Conservation (phyloP, 2,888 invertebrate species). For the Onthophagus sagittarius region DNA sequence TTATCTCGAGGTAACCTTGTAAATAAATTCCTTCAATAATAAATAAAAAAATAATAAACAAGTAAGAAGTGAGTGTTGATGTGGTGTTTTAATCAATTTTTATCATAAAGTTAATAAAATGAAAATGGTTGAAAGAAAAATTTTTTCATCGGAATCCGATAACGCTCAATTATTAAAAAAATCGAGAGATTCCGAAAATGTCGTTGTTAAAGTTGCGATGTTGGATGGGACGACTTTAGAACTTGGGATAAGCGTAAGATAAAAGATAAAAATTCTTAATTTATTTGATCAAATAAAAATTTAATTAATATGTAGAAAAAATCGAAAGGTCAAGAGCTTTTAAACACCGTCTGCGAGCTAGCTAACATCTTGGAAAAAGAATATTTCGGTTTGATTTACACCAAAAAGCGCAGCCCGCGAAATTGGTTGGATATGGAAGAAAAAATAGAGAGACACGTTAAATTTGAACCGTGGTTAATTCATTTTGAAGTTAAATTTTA, state of each 20-base stretch:
- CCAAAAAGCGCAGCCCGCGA: conserved; percentile 76
- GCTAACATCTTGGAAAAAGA: conserved; percentile 92
- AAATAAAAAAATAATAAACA: too few species aligned
- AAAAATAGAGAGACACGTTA: conserved; percentile 85
- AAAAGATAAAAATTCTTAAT: background rate
- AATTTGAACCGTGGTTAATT: conserved; percentile 89
- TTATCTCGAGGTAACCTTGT: background rate
- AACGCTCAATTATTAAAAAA: background rate
- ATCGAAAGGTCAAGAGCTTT: conserved; percentile 82
- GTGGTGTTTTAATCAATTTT: background rate
- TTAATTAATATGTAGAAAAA: conserved; percentile 62
- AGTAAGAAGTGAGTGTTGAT: too few species aligned
- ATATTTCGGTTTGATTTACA: conserved; percentile 89
- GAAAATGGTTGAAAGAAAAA: background rate
- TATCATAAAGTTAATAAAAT: background rate
- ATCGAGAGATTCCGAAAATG: background rate
- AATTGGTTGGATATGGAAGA: conserved; percentile 92
- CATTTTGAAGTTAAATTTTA: conserved; percentile 98
- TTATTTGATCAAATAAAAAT: background rate
- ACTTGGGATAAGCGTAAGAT: background rate
- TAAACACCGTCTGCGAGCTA: conserved; percentile 85
- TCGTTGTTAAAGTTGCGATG: background rate
- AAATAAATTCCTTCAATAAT: background rate
- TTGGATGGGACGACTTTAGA: background rate
- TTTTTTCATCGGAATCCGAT: background rate